Conservation (phyloP, 2,888 invertebrate species). For the Antitype chi region DNA sequence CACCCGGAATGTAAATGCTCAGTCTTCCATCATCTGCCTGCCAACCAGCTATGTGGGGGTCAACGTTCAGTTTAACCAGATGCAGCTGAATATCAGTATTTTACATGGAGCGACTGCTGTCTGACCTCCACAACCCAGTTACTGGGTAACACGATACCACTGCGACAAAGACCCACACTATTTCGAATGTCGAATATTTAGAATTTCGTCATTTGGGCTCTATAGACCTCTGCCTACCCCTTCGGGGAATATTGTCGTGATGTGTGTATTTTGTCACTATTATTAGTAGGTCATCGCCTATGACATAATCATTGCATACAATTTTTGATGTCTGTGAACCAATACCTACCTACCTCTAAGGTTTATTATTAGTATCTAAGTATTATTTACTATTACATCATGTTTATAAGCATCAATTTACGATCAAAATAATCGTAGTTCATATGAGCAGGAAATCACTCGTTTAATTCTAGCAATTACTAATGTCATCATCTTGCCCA, state of each 20-base stretch:
- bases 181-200: no score
- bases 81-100: neutral
- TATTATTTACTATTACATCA: constrained; percentile 3
- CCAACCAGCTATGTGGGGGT: neutral
- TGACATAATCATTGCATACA: constrained; percentile 17
- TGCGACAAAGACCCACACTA: no score
- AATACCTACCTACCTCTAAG: neutral
- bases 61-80: neutral
- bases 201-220: no score
- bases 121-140: neutral
- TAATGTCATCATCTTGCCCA: neutral
- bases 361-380: neutral
- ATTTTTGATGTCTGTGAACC: neutral
- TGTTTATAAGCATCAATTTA: neutral
- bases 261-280: neutral
- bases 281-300: neutral
- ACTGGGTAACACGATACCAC: no score
- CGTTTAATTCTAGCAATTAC: neutral
- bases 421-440: neutral
- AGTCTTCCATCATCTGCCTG: neutral
- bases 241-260: neutral
- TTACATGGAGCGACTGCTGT: neutral
- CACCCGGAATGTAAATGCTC: neutral
- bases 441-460: neutral
- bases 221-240: neutral